A percentile compares a stretch with the other conserved stretches of the same genome.
These are phyloP conservation scores for Perithous albicinctus DNA, from an alignment of 2,888 invertebrate genomes.

Conservation along the genomic window DNA sequence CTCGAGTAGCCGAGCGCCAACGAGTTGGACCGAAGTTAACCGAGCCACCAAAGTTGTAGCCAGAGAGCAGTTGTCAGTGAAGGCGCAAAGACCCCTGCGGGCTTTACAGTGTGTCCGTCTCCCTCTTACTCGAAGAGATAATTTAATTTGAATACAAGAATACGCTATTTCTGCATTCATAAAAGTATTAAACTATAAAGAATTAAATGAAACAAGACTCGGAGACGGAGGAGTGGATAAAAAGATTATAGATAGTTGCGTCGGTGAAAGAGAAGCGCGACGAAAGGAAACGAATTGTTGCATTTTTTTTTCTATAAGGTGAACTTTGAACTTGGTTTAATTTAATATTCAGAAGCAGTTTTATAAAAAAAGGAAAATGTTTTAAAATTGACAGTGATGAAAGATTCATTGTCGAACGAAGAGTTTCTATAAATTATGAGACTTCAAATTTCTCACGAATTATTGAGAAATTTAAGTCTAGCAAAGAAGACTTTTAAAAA, in stretches of 20 bases:
- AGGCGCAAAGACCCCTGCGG: conserved; percentile 62
- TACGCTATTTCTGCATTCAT: conserved; percentile 60
- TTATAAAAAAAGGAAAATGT: neutral
- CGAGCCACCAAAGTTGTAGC: conserved; percentile 73
- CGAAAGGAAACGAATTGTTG: neutral
- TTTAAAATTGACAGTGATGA: neutral
- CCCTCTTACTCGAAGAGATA: conserved; percentile 40
- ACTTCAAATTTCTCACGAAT: conserved; percentile 15
- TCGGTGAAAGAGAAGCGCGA: conserved; percentile 12
- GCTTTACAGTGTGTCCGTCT: conserved; percentile 14
- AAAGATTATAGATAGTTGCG: conserved; percentile 29
- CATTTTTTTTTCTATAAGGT: neutral
- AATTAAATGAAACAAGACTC: conserved; percentile 46
- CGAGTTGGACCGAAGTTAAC: conserved; percentile 77
- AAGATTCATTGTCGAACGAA: too few relatives aligned
- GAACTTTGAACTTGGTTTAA: conserved; percentile 30
- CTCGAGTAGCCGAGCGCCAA: conserved; percentile 71
- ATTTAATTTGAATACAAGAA: conserved; percentile 64
- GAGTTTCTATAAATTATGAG: too few relatives aligned
- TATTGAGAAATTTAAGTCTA: conserved; percentile 24
- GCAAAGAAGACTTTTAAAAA: neutral
- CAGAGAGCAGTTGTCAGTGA: conserved; percentile 59
- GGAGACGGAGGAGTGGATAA: conserved; percentile 8
- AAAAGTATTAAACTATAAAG: conserved; percentile 63
- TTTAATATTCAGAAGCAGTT: conserved; percentile 27